Conservation (phyloP, 1,140 invertebrate genomes). For the Heliconius hermathena region DNA sequence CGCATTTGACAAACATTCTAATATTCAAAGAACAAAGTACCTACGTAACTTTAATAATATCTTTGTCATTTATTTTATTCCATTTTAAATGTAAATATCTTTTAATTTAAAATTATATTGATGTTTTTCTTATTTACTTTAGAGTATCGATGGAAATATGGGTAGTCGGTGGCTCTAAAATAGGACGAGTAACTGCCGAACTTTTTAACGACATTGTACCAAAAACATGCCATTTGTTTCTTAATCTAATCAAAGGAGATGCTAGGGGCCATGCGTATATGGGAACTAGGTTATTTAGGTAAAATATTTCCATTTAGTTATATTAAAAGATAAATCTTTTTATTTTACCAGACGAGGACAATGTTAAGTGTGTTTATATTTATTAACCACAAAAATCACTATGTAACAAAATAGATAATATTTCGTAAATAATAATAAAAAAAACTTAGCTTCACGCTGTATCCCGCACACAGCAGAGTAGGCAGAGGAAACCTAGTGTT, state of each 20-base stretch:
- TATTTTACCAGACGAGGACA: not conserved
- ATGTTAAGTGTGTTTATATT: too few species aligned
- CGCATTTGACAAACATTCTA: conserved; percentile 62
- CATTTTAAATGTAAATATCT: not conserved
- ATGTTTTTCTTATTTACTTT: conserved; percentile 17
- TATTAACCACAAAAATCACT: too few species aligned
- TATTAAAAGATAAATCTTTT: not conserved
- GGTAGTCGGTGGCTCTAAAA: conserved; percentile 66
- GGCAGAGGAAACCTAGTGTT: too few species aligned
- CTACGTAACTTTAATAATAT: not conserved
- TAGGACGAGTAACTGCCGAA: conserved; percentile 62
- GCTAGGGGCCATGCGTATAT: conserved; percentile 59
- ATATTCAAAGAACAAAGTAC: conserved; percentile 57
- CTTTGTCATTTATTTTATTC: not conserved
- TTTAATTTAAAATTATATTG: not conserved
- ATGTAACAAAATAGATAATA: too few species aligned
- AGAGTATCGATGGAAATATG: conserved; percentile 71
- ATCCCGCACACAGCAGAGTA: too few species aligned
- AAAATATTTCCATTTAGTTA: not conserved
- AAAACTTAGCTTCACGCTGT: too few species aligned
- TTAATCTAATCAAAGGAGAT: conserved; percentile 62
- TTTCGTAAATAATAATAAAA: too few species aligned
- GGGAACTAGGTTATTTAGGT: conserved; percentile 72
- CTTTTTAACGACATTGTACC: conserved; percentile 67
- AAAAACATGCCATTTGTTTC: conserved; percentile 63